These are phyloP conservation scores for Theocolax elegans DNA, from an alignment of 1,140 invertebrate species.

Conservation along the genomic window DNA sequence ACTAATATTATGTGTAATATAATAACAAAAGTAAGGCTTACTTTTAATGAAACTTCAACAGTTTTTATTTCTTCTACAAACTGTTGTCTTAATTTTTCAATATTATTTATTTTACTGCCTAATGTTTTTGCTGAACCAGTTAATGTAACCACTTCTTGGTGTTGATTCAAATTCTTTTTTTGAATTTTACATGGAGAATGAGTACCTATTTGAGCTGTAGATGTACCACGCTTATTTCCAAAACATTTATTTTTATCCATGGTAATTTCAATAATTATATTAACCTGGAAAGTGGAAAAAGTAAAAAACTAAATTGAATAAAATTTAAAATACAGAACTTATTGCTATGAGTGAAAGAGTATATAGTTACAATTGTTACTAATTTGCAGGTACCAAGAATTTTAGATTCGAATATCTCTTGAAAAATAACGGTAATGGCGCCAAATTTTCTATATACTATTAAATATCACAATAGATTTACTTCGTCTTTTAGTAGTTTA, in stretches of 20 bases:
- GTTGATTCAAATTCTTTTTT: neutral
- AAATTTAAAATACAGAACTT: no score
- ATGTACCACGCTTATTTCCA: neutral
- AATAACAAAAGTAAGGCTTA: slow-evolving; percentile 2
- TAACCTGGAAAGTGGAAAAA: no score
- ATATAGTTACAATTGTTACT: no score
- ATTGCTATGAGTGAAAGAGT: no score
- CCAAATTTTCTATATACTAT: no score
- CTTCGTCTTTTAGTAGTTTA: no score
- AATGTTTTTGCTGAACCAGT: neutral
- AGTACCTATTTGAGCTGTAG: neutral
- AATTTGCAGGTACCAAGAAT: no score
- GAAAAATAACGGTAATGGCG: no score
- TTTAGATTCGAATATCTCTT: no score
- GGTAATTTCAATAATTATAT: neutral
- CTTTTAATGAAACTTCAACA: slow-evolving; percentile 32
- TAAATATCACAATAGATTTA: no score
- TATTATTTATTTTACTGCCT: slow-evolving; percentile 28
- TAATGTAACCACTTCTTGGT: neutral
- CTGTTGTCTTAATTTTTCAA: slow-evolving; percentile 31
- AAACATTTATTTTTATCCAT: neutral
- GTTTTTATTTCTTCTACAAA: slow-evolving; percentile 39
- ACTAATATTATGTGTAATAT: neutral
- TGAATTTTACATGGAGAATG: slow-evolving; percentile 5
- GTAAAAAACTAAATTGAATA: no score